phyloP scores from a whole-genome alignment of 2,797 vertebrate genomes.

The Capromys pilorides region DNA sequence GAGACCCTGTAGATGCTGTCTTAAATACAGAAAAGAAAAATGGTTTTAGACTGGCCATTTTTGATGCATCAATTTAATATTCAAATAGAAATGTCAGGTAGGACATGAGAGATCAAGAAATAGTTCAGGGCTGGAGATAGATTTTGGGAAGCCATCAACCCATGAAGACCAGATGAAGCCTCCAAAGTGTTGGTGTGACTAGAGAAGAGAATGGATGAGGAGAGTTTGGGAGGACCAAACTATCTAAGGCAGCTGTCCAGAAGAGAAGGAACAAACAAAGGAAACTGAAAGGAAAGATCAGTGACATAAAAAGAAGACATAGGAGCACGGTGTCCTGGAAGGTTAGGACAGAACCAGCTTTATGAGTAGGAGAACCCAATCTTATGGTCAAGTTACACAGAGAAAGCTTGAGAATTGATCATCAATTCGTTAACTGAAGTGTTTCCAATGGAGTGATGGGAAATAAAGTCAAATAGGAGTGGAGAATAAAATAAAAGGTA shows the following conservation, averaged over 20 bases:
- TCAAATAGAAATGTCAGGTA: not conserved
- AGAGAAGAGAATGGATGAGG: not conserved
- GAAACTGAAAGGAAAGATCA: not conserved
- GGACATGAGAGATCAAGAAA: not conserved
- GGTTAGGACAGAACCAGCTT: not conserved
- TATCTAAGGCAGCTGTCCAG: accelerated
- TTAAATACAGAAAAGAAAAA: not conserved
- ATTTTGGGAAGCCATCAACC: not conserved
- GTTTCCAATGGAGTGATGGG: accelerated
- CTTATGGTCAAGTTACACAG: accelerated
- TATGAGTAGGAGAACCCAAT: not conserved
- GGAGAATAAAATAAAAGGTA: not conserved
- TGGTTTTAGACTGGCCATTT: not conserved
- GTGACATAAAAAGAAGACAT: not conserved
- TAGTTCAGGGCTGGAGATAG: not conserved
- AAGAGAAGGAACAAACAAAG: not conserved
- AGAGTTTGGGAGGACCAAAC: not conserved
- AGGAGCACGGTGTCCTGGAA: not conserved
- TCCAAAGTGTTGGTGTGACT: accelerated
- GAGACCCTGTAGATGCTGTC: too few relatives aligned
- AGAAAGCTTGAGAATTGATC: not conserved
- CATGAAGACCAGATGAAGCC: not conserved
- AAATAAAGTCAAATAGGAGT: accelerated
- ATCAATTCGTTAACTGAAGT: not conserved
- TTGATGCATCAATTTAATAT: not conserved